A percentile compares a stretch with the other conserved stretches of the same genome.
These are phyloP conservation scores for Suillia variegata DNA, from an alignment of 2,888 invertebrate species.

Conservation along the genomic window DNA sequence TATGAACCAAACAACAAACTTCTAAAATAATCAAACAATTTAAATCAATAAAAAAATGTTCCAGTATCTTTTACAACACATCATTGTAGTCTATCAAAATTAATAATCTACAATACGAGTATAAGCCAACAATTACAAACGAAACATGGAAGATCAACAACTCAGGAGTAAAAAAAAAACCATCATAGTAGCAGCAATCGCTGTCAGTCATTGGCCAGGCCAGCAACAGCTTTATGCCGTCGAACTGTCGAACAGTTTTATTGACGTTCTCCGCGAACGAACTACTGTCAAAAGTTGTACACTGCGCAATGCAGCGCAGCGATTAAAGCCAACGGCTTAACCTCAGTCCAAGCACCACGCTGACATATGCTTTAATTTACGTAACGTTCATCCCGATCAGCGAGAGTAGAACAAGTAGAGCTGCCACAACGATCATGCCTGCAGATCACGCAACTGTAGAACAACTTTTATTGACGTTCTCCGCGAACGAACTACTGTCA, in stretches of 20 bases:
- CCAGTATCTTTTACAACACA: neutral
- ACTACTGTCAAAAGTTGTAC: neutral
- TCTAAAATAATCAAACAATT: neutral
- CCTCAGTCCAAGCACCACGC: neutral
- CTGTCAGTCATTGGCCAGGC: neutral
- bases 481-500: slow-evolving; percentile 1
- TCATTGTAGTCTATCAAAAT: neutral
- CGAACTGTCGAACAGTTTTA: neutral
- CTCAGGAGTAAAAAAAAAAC: neutral
- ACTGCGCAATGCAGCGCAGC: neutral
- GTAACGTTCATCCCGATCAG: too few species aligned
- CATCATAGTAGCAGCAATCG: neutral
- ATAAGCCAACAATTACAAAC: neutral
- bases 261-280: neutral
- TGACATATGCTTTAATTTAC: neutral
- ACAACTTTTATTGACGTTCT: neutral
- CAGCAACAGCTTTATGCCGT: neutral
- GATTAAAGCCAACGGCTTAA: neutral
- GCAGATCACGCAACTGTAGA: too few species aligned
- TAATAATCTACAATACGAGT: neutral
- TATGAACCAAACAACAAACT: too few species aligned
- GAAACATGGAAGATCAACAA: too few species aligned
- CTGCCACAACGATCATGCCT: neutral
- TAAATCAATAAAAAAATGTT: neutral
- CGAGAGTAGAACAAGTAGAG: too few species aligned